These are phyloP conservation scores for Microplitis manilae DNA, from an alignment of 2,888 invertebrate genomes.

Conservation along the genomic window DNA sequence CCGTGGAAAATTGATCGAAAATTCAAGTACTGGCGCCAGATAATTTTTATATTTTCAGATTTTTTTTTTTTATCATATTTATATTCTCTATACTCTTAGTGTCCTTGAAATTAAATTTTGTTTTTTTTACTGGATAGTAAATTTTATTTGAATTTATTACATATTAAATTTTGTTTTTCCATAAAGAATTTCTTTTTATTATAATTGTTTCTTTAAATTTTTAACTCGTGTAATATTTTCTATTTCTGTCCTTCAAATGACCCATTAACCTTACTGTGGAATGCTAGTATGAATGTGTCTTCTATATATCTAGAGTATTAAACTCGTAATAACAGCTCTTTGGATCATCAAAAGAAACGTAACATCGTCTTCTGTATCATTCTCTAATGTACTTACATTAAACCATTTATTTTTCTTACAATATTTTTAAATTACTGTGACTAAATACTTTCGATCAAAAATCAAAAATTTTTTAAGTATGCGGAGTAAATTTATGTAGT, in stretches of 20 bases:
- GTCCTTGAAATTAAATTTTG: no score
- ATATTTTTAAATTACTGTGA: conserved; percentile 15
- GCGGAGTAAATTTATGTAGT: no score
- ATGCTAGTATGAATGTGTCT: conserved; percentile 31
- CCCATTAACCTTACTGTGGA: conserved; percentile 26
- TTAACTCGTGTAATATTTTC: background rate
- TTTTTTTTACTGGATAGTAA: no score
- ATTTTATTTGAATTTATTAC: no score
- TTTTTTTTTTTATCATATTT: no score
- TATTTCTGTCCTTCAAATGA: conserved; percentile 10
- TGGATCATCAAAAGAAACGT: conserved; percentile 22
- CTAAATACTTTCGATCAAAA: conserved; percentile 19
- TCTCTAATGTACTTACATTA: conserved; percentile 26
- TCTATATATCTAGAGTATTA: conserved; percentile 31
- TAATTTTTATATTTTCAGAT: background rate
- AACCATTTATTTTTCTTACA: conserved; percentile 10
- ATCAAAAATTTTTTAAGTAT: no score
- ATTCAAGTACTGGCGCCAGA: conserved; percentile 34
- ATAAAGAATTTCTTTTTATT: no score
- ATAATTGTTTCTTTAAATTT: no score
- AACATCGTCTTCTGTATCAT: conserved; percentile 23
- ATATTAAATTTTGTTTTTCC: no score
- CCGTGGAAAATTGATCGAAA: conserved; percentile 31
- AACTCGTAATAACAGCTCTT: conserved; percentile 24
- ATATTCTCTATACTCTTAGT: no score